These are phyloP conservation scores for Hydropsyche tenuis DNA, from an alignment of 1,140 invertebrate genomes.

Conservation along the genomic window DNA sequence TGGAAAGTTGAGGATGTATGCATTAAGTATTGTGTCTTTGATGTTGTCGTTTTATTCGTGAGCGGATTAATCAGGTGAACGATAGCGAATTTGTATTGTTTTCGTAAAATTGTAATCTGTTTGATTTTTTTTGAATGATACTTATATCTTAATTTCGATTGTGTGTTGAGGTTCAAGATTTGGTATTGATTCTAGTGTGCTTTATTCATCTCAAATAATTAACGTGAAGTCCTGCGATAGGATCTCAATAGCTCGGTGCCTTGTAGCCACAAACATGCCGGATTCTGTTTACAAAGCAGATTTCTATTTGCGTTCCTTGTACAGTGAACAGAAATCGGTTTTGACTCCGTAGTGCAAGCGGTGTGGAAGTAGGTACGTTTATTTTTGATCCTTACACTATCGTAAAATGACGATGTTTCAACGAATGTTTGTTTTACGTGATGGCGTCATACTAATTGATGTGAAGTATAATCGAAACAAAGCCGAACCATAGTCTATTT, in stretches of 20 bases:
- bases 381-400: too few species aligned
- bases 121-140: too few species aligned
- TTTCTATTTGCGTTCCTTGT: constrained; percentile 47
- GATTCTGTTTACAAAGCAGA: constrained; percentile 46
- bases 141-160: too few species aligned
- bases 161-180: too few species aligned
- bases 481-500: too few species aligned
- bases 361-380: neutral
- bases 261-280: constrained; percentile 24
- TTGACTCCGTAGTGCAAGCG: constrained; percentile 31
- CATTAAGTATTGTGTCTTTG: neutral
- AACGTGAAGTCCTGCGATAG: constrained; percentile 34
- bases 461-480: too few species aligned
- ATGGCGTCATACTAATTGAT: too few species aligned
- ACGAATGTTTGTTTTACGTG: too few species aligned
- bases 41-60: too few species aligned
- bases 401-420: too few species aligned
- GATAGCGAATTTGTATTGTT: neutral
- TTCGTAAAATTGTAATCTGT: neutral
- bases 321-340: constrained; percentile 30
- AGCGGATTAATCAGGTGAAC: neutral
- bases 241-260: constrained; percentile 35
- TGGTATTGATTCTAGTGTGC: too few species aligned
- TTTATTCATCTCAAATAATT: constrained; percentile 34
- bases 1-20: neutral